Evolutionary conservation across 2,888 invertebrate species (phyloP).

Genomic region (Alentia gelatinosa): DNA sequence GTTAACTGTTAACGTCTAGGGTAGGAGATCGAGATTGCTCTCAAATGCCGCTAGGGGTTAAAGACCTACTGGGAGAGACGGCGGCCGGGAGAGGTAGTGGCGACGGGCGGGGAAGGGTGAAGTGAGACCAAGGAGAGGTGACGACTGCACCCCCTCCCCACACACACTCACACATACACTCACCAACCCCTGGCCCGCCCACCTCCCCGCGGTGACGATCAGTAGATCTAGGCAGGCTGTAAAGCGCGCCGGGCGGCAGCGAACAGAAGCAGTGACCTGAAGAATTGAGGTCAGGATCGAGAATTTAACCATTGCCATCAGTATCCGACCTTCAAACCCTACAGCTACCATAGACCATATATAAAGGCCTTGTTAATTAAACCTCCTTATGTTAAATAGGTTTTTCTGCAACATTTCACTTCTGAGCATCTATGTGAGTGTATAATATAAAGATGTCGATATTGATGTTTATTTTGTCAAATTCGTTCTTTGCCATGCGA

Average conservation of each 20-base stretch:
- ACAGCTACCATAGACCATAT: neutral
- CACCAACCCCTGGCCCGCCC: neutral
- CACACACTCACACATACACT: neutral
- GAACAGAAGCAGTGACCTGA: neutral
- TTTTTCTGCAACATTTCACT: no score
- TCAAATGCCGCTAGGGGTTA: no score
- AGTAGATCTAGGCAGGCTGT: neutral
- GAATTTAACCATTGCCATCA: neutral
- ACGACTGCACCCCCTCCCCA: neutral
- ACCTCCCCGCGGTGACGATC: neutral
- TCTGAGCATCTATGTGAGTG: no score
- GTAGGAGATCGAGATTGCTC: no score
- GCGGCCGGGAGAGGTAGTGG: neutral
- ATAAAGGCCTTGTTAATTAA: no score
- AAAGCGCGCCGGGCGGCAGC: no score
- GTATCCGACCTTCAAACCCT: neutral
- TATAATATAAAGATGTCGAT: no score
- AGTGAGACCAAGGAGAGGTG: neutral
- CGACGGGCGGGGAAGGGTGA: neutral
- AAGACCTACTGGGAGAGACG: no score
- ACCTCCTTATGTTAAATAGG: neutral
- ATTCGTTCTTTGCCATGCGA: no score
- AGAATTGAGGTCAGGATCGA: conserved; percentile 11
- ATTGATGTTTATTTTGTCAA: no score
- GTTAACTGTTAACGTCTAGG: no score